phyloP scores from a whole-genome alignment of 2,888 invertebrate genomes.

The Mimumesa dahlbomi region DNA sequence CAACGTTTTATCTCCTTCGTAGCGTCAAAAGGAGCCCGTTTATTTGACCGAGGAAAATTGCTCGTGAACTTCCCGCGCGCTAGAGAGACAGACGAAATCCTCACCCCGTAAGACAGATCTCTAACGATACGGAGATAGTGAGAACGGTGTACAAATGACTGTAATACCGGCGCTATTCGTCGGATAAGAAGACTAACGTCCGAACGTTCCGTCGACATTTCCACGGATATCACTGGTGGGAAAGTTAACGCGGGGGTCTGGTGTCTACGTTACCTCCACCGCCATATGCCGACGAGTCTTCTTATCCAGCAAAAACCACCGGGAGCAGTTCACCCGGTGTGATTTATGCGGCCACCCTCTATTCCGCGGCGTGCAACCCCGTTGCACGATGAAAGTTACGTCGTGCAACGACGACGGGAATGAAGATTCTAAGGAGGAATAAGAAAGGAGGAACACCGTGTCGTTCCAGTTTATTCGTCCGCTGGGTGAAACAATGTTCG shows the following conservation, averaged over 20 bases:
- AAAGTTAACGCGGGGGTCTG: conserved; percentile 21
- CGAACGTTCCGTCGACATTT: neutral
- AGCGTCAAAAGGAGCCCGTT: neutral
- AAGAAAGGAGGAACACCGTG: conserved; percentile 6
- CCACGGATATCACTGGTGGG: conserved; percentile 1
- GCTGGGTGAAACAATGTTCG: conserved; percentile 29
- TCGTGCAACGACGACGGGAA: neutral
- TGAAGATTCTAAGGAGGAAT: conserved; percentile 13
- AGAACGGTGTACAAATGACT: conserved; percentile 8
- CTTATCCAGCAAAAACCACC: conserved; percentile 27
- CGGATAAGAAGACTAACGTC: conserved; percentile 17
- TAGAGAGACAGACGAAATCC: neutral
- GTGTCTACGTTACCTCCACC: conserved; percentile 12
- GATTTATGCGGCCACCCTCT: conserved; percentile 13
- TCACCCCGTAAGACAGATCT: neutral
- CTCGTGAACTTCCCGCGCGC: too few relatives aligned
- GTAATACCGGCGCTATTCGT: conserved; percentile 1
- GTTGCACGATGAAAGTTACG: conserved; percentile 27
- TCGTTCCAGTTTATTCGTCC: conserved; percentile 37
- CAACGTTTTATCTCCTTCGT: too few relatives aligned
- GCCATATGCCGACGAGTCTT: neutral
- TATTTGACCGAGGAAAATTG: too few relatives aligned
- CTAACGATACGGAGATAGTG: conserved; percentile 3
- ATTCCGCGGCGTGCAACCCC: conserved; percentile 1
- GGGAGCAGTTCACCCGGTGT: conserved; percentile 27